Conservation (phyloP, 2,797 vertebrate genomes). For the Margarornis squamiger region DNA sequence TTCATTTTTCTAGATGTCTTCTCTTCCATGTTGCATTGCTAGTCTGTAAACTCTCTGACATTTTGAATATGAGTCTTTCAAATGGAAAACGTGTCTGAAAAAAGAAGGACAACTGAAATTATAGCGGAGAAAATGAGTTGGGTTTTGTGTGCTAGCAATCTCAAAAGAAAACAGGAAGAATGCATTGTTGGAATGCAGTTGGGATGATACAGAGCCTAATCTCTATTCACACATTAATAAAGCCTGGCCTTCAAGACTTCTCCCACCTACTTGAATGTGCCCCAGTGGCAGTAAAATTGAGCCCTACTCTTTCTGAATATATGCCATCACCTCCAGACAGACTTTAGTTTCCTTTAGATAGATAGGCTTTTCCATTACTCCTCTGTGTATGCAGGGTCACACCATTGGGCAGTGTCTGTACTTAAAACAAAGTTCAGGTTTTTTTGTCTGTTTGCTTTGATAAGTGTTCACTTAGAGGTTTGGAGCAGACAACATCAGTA, state of each 20-base stretch:
- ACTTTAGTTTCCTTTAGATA: not conserved
- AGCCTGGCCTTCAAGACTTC: not conserved
- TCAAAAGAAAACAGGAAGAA: not conserved
- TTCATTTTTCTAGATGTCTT: not conserved
- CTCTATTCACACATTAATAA: not conserved
- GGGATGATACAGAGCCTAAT: not conserved
- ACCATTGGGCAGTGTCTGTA: not conserved
- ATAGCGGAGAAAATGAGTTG: not conserved
- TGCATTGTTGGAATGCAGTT: not conserved
- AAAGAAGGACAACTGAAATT: not conserved
- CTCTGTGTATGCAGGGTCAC: not conserved
- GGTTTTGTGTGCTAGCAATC: not conserved
- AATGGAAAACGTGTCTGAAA: not conserved
- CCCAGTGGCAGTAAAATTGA: not conserved
- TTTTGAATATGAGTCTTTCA: constrained; percentile 10
- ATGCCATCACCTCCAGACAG: not conserved
- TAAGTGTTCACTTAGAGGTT: not conserved
- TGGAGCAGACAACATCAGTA: not conserved
- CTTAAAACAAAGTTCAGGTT: not conserved
- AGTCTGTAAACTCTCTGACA: not conserved
- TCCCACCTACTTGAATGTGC: not conserved
- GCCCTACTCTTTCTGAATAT: not conserved
- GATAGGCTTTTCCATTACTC: not conserved
- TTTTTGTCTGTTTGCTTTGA: not conserved
- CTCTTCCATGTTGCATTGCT: not conserved